Conservation (phyloP, 2,888 invertebrate genomes). For the Augiades crinisus region DNA sequence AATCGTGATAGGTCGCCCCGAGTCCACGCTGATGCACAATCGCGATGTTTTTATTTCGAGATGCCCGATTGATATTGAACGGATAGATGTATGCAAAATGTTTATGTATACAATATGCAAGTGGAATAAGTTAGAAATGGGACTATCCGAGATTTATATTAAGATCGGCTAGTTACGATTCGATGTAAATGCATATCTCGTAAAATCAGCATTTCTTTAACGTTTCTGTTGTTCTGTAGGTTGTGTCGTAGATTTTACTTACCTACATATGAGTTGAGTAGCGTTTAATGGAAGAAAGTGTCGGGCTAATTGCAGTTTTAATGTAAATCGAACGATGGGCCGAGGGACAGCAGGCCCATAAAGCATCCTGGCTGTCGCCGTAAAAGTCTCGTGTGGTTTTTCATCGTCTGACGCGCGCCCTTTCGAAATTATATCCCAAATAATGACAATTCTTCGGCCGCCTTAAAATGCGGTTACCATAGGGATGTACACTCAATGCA, state of each 20-base stretch:
- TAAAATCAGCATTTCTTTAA: background rate
- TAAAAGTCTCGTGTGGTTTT: conserved; percentile 75
- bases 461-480: conserved; percentile 15
- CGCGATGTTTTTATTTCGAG: conserved; percentile 36
- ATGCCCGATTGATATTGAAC: conserved; percentile 41
- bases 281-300: conserved; percentile 36
- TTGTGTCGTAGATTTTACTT: too few species aligned
- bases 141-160: background rate
- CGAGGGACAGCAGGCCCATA: conserved; percentile 56
- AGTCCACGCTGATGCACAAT: conserved; percentile 32
- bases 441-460: conserved; percentile 55
- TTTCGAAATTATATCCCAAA: conserved; percentile 64
- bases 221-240: too few species aligned
- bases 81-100: conserved; percentile 34
- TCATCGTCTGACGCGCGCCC: conserved; percentile 57
- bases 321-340: conserved; percentile 61
- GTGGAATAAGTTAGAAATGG: conserved; percentile 16
- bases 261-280: conserved; percentile 14
- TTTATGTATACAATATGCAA: conserved; percentile 22
- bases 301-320: conserved; percentile 56
- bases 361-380: conserved; percentile 64
- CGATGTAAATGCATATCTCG: background rate
- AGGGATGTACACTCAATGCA: conserved; percentile 19
- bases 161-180: background rate
- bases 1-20: conserved; percentile 49